Conservation (phyloP, 2,797 vertebrate species). For the Rhinogobio ventralis region DNA sequence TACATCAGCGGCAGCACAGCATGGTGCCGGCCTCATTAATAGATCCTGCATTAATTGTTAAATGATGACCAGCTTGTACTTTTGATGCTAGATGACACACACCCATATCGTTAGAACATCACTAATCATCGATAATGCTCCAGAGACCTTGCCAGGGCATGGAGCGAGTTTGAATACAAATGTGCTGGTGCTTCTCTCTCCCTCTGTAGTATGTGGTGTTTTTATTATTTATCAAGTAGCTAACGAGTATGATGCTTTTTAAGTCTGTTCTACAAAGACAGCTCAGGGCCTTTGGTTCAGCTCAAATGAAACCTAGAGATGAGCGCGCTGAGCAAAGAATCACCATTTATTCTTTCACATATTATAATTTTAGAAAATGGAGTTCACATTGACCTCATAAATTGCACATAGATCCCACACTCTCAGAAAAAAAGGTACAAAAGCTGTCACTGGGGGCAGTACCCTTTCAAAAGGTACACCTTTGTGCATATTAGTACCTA, state of each 20-base stretch:
- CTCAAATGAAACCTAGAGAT: conserved; percentile 59
- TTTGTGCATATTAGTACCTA: neutral
- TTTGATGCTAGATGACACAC: conserved; percentile 37
- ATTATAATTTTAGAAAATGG: conserved; percentile 4
- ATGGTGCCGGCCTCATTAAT: conserved; percentile 27
- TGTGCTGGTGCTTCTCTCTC: conserved; percentile 35
- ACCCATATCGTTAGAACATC: conserved; percentile 27
- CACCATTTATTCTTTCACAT: conserved; percentile 3
- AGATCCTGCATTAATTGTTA: conserved; percentile 38
- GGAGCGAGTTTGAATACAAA: conserved; percentile 21
- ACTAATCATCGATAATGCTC: conserved; percentile 46
- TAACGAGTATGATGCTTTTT: conserved; percentile 62
- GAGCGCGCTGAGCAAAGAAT: conserved; percentile 11
- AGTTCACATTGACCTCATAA: neutral
- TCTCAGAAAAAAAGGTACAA: neutral
- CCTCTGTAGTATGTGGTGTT: conserved; percentile 56
- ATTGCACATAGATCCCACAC: neutral
- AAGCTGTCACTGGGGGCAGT: neutral
- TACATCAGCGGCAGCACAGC: conserved; percentile 15
- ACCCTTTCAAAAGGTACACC: neutral
- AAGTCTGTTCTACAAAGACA: conserved; percentile 51
- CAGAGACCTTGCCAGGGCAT: conserved; percentile 16
- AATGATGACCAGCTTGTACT: conserved; percentile 12
- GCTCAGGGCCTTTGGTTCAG: conserved; percentile 38
- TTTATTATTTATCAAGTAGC: conserved; percentile 69